Conservation (phyloP, 2,888 invertebrate species). For the Parnassius smintheus region DNA sequence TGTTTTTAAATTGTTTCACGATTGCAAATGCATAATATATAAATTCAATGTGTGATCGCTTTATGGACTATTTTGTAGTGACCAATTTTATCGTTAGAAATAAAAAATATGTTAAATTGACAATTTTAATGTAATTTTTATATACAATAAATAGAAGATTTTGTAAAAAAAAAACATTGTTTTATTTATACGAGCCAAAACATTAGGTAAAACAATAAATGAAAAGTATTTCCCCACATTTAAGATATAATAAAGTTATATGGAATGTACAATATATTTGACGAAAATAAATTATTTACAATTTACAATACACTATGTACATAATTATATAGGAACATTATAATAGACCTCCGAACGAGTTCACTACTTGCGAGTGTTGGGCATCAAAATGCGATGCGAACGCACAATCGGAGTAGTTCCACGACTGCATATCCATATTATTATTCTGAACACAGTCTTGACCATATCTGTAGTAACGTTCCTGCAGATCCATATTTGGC, state of each 20-base stretch:
- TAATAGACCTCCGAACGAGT: conserved; percentile 63
- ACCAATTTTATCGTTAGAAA: conserved; percentile 78
- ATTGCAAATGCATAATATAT: conserved; percentile 67
- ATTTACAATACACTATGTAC: conserved; percentile 41
- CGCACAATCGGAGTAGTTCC: conserved; percentile 67
- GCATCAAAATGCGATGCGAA: conserved; percentile 58
- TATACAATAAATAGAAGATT: conserved; percentile 81
- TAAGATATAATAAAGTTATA: conserved; percentile 30
- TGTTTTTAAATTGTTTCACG: conserved; percentile 56
- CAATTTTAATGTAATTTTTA: conserved; percentile 81
- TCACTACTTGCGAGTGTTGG: conserved; percentile 58
- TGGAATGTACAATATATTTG: conserved; percentile 31
- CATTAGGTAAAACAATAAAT: conserved; percentile 29
- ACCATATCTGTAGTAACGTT: conserved; percentile 64
- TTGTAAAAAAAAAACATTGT: conserved; percentile 70
- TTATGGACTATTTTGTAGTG: conserved; percentile 79
- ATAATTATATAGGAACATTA: conserved; percentile 40
- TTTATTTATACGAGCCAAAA: conserved; percentile 42
- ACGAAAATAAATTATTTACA: conserved; percentile 47
- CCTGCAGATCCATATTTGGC: conserved; percentile 57
- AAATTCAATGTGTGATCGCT: conserved; percentile 72
- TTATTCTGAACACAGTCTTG: conserved; percentile 61
- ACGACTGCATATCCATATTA: conserved; percentile 55
- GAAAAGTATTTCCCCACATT: conserved; percentile 26
- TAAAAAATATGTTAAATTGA: conserved; percentile 75